Evolutionary conservation across 2,888 invertebrate genomes (phyloP).

Genomic region (Nomada hirtipes): DNA sequence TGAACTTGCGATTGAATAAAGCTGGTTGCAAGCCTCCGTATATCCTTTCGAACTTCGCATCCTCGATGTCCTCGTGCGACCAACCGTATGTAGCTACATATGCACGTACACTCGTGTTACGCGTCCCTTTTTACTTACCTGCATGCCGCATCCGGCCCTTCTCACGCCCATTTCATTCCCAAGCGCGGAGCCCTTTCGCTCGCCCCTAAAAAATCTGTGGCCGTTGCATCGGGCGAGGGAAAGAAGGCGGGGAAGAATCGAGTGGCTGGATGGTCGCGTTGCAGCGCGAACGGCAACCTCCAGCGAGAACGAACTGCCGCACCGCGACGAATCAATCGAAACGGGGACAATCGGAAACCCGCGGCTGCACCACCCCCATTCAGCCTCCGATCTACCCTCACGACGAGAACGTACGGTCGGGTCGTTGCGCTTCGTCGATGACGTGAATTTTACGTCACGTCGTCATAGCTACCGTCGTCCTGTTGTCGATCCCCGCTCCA

Average conservation of each 20-base stretch:
- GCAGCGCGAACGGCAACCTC: not conserved
- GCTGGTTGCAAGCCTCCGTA: conserved; percentile 51
- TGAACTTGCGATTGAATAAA: conserved; percentile 72
- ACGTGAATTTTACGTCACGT: conserved; percentile 80
- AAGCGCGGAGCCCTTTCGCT: not conserved
- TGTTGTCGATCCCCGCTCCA: conserved; percentile 59
- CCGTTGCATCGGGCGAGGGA: no score
- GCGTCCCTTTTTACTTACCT: not conserved
- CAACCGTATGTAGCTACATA: not conserved
- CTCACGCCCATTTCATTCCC: no score
- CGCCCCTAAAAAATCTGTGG: not conserved
- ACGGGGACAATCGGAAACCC: conserved; percentile 72
- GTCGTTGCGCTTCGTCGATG: conserved; percentile 77
- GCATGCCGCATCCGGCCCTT: no score
- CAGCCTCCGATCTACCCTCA: conserved; percentile 57
- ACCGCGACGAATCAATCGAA: conserved; percentile 59
- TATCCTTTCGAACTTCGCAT: conserved; percentile 47
- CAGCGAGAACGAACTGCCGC: not conserved
- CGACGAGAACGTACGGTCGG: conserved; percentile 51
- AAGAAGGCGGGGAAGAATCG: not conserved
- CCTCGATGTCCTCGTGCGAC: not conserved
- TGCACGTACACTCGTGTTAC: not conserved
- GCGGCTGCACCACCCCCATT: conserved; percentile 74
- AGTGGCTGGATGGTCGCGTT: not conserved
- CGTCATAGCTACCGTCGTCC: conserved; percentile 73